A percentile compares a stretch with the other conserved stretches of the same genome.
These are phyloP conservation scores for Otocyon megalotis DNA, from an alignment of 2,113 vertebrate species.

Conservation along the genomic window DNA sequence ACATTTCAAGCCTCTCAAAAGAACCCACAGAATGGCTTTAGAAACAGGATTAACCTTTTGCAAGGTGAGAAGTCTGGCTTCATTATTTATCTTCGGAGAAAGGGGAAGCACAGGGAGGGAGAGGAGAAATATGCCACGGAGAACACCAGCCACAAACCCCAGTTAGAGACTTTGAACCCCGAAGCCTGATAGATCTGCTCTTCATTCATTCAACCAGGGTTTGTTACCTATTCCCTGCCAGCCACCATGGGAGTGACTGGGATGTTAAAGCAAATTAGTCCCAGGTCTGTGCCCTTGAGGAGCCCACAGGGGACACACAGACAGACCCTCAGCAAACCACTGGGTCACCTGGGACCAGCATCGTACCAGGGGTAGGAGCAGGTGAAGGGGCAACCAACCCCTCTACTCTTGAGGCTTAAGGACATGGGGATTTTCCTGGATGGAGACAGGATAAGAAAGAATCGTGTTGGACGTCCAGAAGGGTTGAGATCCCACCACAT, in stretches of 20 bases:
- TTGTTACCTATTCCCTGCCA: neutral
- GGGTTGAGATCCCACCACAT: neutral
- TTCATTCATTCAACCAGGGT: fast-evolving
- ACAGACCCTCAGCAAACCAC: neutral
- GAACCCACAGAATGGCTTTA: neutral
- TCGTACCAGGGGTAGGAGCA: fast-evolving
- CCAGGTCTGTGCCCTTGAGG: neutral
- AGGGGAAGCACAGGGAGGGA: neutral
- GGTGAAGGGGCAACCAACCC: fast-evolving
- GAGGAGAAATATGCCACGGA: neutral
- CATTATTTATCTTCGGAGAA: neutral
- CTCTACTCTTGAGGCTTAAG: neutral
- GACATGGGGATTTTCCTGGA: neutral
- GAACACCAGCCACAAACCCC: neutral
- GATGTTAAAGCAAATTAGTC: neutral
- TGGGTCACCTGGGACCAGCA: neutral
- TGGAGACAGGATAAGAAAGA: neutral
- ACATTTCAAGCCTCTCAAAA: conserved; percentile 35
- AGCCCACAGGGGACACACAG: neutral
- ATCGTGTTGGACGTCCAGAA: neutral
- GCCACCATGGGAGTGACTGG: neutral
- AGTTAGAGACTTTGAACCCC: neutral
- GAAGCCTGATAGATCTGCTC: fast-evolving
- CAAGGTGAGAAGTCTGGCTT: conserved; percentile 42
- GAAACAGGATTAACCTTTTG: neutral